A percentile compares a stretch with the other conserved stretches of the same genome.
phyloP scores from a whole-genome alignment of 2,113 vertebrate genomes.

The Sarotherodon lohbergeri region DNA sequence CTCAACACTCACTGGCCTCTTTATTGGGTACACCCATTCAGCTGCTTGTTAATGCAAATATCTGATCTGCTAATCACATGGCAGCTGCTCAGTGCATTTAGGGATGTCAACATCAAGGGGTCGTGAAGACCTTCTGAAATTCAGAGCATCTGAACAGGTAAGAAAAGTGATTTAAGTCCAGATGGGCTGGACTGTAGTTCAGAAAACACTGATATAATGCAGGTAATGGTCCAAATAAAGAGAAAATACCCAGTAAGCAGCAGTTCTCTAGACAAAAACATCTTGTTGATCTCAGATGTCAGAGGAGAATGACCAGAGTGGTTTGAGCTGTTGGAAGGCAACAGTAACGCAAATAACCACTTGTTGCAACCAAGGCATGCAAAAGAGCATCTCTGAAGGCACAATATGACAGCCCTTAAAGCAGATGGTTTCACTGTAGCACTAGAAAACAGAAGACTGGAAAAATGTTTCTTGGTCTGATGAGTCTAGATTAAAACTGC shows the following conservation, averaged over 20 bases:
- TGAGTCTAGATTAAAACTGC: background rate
- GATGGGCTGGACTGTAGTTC: background rate
- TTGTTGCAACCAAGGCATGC: background rate
- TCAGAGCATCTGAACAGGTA: background rate
- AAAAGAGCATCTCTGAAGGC: background rate
- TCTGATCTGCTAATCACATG: background rate
- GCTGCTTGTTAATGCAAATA: background rate
- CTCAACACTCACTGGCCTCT: background rate
- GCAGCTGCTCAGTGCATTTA: background rate
- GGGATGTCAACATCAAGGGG: background rate
- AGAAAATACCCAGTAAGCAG: background rate
- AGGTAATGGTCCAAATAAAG: background rate
- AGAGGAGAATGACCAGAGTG: background rate
- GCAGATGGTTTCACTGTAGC: background rate
- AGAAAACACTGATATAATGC: background rate
- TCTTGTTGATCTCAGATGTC: background rate
- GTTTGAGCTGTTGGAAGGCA: background rate
- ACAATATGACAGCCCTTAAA: background rate
- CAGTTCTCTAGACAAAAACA: background rate
- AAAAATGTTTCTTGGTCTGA: too few relatives aligned
- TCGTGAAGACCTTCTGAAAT: background rate
- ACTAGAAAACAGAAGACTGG: too few relatives aligned
- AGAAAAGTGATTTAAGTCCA: background rate
- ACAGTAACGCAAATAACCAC: background rate
- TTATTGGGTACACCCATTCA: background rate